These are phyloP conservation scores for Hydractinia symbiolongicarpus DNA, from an alignment of 30 jellyfish, hydroid and myxozoan species.

Conservation along the genomic window DNA sequence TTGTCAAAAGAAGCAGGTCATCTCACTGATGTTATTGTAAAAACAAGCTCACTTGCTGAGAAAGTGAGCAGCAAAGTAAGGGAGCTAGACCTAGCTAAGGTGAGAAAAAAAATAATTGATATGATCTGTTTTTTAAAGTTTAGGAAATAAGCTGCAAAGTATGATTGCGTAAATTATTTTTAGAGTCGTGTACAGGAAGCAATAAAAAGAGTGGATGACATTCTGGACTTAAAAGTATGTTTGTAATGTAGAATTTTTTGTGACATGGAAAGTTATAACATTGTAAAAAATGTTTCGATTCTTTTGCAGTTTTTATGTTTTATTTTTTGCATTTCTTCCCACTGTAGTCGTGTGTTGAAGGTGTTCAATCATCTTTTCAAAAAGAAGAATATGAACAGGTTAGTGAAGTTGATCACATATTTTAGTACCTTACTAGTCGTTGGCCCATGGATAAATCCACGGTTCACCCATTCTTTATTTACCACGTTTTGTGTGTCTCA, in stretches of 20 bases:
- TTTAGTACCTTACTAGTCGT: too few species aligned
- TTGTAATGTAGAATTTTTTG: not conserved
- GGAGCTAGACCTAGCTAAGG: slow-evolving; percentile 87
- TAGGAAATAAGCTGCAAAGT: not conserved
- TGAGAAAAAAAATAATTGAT: not conserved
- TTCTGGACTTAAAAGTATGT: slow-evolving; percentile 86
- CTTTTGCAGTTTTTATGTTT: too few species aligned
- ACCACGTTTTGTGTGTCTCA: too few species aligned
- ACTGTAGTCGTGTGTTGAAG: slow-evolving; percentile 94
- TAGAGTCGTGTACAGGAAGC: slow-evolving; percentile 98
- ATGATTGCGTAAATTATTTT: not conserved
- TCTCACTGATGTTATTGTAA: slow-evolving; percentile 53
- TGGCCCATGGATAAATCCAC: too few species aligned
- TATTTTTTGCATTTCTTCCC: not conserved
- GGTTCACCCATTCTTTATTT: too few species aligned
- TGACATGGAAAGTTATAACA: not conserved
- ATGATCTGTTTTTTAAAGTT: not conserved
- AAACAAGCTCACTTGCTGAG: slow-evolving; percentile 80
- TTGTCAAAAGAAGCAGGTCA: slow-evolving; percentile 61
- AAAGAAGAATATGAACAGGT: slow-evolving; percentile 96
- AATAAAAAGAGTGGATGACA: slow-evolving; percentile 96
- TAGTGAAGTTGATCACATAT: not conserved
- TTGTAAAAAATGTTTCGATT: not conserved
- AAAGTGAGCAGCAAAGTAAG: slow-evolving; percentile 96
- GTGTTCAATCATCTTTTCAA: slow-evolving; percentile 68